Conservation (phyloP, 2,797 vertebrate species). For the Sebastes alutus region DNA sequence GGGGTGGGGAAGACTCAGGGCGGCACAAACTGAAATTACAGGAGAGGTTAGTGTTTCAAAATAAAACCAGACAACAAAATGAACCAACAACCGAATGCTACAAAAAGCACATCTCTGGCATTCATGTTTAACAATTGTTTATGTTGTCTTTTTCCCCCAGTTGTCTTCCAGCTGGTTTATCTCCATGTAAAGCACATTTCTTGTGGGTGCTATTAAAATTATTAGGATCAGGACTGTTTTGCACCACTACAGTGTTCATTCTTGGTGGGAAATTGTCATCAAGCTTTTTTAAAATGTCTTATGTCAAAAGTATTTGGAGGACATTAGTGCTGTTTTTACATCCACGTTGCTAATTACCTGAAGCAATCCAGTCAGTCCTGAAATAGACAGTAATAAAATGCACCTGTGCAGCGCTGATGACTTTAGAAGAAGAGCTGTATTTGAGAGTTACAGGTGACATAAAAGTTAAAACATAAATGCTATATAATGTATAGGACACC, state of each 20-base stretch:
- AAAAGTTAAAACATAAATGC: background rate
- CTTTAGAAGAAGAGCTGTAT: background rate
- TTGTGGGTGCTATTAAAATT: no score
- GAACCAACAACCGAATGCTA: no score
- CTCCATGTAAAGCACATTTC: no score
- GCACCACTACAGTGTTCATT: background rate
- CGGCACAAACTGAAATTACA: no score
- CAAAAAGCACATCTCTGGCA: background rate
- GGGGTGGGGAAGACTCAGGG: no score
- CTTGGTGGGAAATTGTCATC: background rate
- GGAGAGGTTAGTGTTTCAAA: no score
- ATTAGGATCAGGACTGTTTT: no score
- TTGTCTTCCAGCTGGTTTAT: no score
- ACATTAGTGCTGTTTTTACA: background rate
- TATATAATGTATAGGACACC: background rate
- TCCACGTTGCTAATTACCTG: background rate
- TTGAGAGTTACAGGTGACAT: background rate
- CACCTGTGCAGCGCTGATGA: background rate
- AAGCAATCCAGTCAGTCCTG: background rate
- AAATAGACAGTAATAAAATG: background rate
- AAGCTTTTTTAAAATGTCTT: background rate
- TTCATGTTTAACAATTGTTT: background rate
- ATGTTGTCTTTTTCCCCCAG: background rate
- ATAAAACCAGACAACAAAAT: no score
- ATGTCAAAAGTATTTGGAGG: background rate